Base-by-base conservation (phyloP, 1,140 invertebrate genomes). In the Leptinotarsa defecta region DNA sequence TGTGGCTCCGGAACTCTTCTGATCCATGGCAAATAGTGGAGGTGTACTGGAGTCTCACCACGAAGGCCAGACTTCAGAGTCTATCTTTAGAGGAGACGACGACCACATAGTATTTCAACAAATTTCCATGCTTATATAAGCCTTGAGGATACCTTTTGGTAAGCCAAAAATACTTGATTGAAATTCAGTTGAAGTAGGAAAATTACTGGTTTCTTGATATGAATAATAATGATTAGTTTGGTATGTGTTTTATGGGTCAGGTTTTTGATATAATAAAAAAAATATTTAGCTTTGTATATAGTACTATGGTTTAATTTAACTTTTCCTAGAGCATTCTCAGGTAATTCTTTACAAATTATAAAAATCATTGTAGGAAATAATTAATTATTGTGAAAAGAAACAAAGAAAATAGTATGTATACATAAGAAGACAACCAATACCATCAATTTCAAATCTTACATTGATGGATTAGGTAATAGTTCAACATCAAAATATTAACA, bases 61-160 rank as follows among this genome's bases (percentile, higher is more conserved):
- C 49, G 13, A 52, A 52, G 49, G 49, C 49, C 49, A 52, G 49
- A 52, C 49, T 52, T 0, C 49, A 52, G 49, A 52, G 13, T 52
- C 5, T 27, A 27, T 27, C 27, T 6, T 27, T 27, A 6, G 13
- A 52, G 49, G 49, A 52, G 49, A 52, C 49, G 49, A 52, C 49
- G 49, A 52, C 17, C 49, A 52, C 49, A 52, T 13, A 52, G 49
- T 52, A 52, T 52, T 52, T 52, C 49, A 52, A 52, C 49, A 52
- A 52, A 52, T 52, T 52, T 52, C 49, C 49, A 52, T 52, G 49
- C 49, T 52, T 52, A 52, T 52, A 52, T 52, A 52, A 52, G 49
- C 49, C 49, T 52, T 52, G 13, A 52, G 49, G 49, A 52, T 52
- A 52, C 49, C 49, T 52, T 52, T 52, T 52, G n/a, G 49, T 52